Conservation (phyloP, 2,797 vertebrate genomes). For the Tokudaia tokunoshimensis region DNA sequence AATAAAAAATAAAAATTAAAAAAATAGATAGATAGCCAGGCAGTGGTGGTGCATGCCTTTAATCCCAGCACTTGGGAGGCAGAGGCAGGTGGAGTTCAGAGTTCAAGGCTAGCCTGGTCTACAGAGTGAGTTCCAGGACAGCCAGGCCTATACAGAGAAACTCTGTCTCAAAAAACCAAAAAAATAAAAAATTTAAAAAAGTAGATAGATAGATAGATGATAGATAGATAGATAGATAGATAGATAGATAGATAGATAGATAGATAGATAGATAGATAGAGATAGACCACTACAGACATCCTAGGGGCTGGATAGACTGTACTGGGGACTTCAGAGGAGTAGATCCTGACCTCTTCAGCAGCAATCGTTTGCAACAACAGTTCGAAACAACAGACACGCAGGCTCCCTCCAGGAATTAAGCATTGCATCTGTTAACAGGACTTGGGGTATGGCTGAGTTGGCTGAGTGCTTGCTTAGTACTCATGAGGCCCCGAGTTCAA, state of each 20-base stretch:
- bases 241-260: neutral
- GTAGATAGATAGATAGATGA: no score
- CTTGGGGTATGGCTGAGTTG: no score
- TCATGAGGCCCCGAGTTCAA: neutral
- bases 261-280: no score
- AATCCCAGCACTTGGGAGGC: no score
- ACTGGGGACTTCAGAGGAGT: neutral
- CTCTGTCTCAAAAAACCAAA: no score
- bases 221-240: neutral
- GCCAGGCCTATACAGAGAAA: no score
- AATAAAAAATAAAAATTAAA: neutral
- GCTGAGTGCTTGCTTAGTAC: neutral
- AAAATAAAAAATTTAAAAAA: no score
- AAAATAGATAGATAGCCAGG: no score
- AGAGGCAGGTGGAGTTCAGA: no score
- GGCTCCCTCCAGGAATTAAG: neutral
- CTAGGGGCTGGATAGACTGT: neutral
- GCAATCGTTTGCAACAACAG: neutral
- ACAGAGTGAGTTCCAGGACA: no score
- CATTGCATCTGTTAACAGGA: neutral
- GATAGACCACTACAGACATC: neutral
- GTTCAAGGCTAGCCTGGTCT: no score
- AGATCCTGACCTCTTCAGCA: slow-evolving; percentile 6
- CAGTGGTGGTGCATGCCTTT: no score
- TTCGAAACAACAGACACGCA: neutral